Evolutionary conservation across 1,140 invertebrate species (phyloP).

Genomic region (Apis dorsata): DNA sequence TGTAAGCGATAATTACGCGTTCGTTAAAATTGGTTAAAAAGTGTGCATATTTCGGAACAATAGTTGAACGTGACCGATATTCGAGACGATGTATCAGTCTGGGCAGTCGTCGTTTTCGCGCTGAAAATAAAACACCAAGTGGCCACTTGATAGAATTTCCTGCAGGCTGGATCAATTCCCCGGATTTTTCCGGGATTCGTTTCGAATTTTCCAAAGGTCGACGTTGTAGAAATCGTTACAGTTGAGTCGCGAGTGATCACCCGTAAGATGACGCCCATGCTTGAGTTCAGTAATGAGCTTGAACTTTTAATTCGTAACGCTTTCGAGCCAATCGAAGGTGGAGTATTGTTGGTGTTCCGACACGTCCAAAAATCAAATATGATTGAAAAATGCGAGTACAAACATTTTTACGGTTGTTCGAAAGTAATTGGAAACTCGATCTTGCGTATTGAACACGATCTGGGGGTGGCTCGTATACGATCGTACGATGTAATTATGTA

Average conservation of each 20-base stretch:
- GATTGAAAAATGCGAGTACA: not conserved
- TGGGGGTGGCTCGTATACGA: not conserved
- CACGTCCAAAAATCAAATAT: not conserved
- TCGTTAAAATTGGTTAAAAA: not conserved
- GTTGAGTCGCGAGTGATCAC: conserved; percentile 20
- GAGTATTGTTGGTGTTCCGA: not conserved
- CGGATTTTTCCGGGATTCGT: not conserved
- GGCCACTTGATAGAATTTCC: conserved; percentile 37
- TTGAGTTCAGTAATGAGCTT: not conserved
- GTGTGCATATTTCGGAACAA: no score
- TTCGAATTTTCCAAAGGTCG: conserved; percentile 32
- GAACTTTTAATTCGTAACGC: conserved; percentile 27
- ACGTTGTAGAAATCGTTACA: conserved; percentile 2
- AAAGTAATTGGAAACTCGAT: conserved; percentile 25
- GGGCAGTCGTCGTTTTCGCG: conserved; percentile 1
- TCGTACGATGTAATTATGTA: not conserved
- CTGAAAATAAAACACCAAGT: conserved; percentile 38
- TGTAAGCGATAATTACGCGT: conserved; percentile 9
- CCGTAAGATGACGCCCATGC: not conserved
- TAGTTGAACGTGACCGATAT: not conserved
- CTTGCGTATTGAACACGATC: not conserved
- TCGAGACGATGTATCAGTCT: not conserved
- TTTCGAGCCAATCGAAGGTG: not conserved
- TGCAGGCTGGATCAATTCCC: not conserved
- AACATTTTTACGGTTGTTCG: conserved; percentile 8